phyloP scores from a whole-genome alignment of 2,113 vertebrate species.

The Anguilla japonica region DNA sequence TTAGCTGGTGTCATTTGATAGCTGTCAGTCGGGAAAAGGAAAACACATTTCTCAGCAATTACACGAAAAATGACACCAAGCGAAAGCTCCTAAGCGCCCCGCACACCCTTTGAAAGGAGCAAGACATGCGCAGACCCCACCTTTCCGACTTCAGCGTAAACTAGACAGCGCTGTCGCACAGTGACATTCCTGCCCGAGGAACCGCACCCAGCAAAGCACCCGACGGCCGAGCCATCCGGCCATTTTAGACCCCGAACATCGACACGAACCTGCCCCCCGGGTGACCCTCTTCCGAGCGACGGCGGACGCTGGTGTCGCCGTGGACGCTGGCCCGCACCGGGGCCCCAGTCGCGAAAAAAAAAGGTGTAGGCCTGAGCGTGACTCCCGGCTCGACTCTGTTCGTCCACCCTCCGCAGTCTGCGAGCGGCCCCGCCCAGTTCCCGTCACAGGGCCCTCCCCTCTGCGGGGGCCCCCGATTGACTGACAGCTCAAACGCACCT shows the following conservation, averaged over 20 bases:
- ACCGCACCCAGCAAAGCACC: not conserved
- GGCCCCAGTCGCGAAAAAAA: too few species aligned
- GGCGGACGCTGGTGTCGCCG: not conserved
- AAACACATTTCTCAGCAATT: too few species aligned
- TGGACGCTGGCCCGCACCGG: not conserved
- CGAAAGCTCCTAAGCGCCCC: not conserved
- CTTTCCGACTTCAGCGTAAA: not conserved
- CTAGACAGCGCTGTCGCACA: not conserved
- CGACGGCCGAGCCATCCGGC: not conserved
- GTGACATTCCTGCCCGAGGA: not conserved
- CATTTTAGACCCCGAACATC: not conserved
- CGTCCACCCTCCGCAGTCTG: not conserved
- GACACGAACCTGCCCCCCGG: not conserved
- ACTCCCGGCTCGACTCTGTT: not conserved
- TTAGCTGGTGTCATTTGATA: not conserved
- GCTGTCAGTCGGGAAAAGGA: not conserved
- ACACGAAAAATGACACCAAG: not conserved
- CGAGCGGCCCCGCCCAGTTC: not conserved
- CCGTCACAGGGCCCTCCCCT: not conserved
- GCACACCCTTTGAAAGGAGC: not conserved
- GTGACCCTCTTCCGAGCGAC: not conserved
- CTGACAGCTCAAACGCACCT: not conserved
- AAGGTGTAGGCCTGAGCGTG: not conserved
- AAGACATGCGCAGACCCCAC: not conserved
- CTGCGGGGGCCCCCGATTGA: not conserved